Evolutionary conservation across 1,140 invertebrate species (phyloP).

Genomic region (Cydia strobilella): DNA sequence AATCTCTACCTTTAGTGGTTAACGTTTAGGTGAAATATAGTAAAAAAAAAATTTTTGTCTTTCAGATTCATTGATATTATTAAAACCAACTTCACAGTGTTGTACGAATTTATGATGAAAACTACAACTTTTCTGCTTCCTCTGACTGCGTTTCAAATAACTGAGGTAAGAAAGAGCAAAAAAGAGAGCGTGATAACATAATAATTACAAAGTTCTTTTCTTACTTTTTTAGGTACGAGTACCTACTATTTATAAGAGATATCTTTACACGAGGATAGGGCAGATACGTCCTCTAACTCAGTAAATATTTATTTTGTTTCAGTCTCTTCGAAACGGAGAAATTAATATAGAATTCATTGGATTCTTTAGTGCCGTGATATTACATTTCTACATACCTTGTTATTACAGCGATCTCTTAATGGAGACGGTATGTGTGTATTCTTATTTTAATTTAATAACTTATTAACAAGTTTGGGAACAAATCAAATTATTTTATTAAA

Average conservation of each 20-base stretch:
- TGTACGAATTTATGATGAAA: conserved; percentile 58
- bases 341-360: conserved; percentile 52
- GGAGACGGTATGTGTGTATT: conserved; percentile 46
- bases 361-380: conserved; percentile 46
- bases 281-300: too few relatives aligned
- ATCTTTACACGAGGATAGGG: too few relatives aligned
- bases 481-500: too few relatives aligned
- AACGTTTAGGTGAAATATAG: not conserved
- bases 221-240: too few relatives aligned
- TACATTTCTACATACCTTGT: conserved; percentile 55
- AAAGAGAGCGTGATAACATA: conserved; percentile 1
- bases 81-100: conserved; percentile 45
- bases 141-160: conserved; percentile 51
- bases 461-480: too few relatives aligned
- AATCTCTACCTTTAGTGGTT: not conserved
- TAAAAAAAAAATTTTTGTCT: conserved; percentile 22
- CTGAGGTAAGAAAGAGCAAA: conserved; percentile 42
- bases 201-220: too few relatives aligned
- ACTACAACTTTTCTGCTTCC: conserved; percentile 51
- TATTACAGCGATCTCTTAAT: conserved; percentile 59
- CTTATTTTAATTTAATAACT: not conserved
- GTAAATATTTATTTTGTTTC: conserved; percentile 36
- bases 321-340: conserved; percentile 46
- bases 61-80: conserved; percentile 47
- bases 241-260: too few relatives aligned